Evolutionary conservation across 1,140 invertebrate species (phyloP).

Genomic region (Probaryconus sp.): DNA sequence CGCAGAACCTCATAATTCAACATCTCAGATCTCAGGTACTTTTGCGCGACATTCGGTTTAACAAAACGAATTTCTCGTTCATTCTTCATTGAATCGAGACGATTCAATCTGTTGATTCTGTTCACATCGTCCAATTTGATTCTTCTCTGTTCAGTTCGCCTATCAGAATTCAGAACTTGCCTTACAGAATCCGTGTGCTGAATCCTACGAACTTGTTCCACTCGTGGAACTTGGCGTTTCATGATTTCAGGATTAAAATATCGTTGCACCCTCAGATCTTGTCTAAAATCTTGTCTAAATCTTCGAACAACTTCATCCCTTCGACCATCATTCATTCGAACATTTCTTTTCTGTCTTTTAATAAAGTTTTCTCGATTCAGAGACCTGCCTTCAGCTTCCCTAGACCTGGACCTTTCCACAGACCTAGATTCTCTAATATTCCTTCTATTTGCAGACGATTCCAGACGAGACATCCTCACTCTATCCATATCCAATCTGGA

Average conservation of each 20-base stretch:
- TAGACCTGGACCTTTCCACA: neutral
- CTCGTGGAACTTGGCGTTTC: no score
- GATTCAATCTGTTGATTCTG: conserved; percentile 11
- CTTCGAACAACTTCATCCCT: conserved; percentile 9
- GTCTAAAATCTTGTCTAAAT: no score
- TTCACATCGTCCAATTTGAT: neutral
- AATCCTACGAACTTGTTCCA: no score
- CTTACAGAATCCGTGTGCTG: no score
- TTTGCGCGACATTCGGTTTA: neutral
- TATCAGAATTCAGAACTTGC: no score
- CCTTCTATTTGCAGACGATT: no score
- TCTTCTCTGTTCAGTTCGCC: neutral
- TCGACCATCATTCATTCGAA: neutral
- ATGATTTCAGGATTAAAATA: no score
- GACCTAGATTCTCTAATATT: no score
- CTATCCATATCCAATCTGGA: no score
- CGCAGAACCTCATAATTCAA: conserved; percentile 54
- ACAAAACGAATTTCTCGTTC: conserved; percentile 3
- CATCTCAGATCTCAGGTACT: conserved; percentile 33
- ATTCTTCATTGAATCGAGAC: conserved; percentile 9
- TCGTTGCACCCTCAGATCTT: no score
- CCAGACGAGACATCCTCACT: no score
- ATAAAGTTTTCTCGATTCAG: neutral
- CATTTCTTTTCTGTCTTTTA: conserved; percentile 11
- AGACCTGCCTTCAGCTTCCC: neutral